Evolutionary conservation across 1,140 invertebrate genomes (phyloP), one percentile per base, ranked within the genome.

Genomic region (Drosophila azteca): DNA sequence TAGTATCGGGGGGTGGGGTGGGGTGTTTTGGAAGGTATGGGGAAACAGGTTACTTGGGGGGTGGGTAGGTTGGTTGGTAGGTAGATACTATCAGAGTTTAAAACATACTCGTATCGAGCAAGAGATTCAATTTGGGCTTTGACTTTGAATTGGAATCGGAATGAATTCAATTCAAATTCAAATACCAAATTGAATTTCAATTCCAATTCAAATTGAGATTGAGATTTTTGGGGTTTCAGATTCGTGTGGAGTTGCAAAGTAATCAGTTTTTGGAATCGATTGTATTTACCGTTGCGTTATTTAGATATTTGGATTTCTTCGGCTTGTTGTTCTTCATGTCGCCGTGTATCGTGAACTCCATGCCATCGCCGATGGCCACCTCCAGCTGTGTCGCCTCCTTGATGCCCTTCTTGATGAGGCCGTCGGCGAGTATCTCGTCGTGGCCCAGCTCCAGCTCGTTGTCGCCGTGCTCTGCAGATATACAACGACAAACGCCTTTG

Each of bases 311-410:
- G 63, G 94, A 94, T 92, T 95, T 96, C 91, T 95, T 95, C 82
- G 90, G 69, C 84, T 95, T 93, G 92, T 95, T 95, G 92, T 96
- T 95, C 93, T 95, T 95, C 79, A 95, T 92, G 92, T 96, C 95
- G 93, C 95, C 96, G 92, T 97, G 96, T 93, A 97, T 97, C 3
- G 96, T 97, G 85, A 97, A 96, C 92, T 97, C 96, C 95, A 97
- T 96, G 48, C 96, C 96, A 91, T 97, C 96, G 7, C 96, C 96
- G 77, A 97, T 97, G 29, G 96, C 96, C 68, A 97, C 96, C 93
- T 97, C 97, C 55, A 97, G 94, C 92, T 97, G 96, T 68, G 96
- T 96, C 93, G 97, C 96, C 74, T 95, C 95, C 92, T 97, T 97
- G 91, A 97, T 97, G 78, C 96, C 96, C 89, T 95, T 94, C 91